Base-by-base conservation (phyloP, 1,140 invertebrate genomes). In the Drosophila bifasciata region DNA sequence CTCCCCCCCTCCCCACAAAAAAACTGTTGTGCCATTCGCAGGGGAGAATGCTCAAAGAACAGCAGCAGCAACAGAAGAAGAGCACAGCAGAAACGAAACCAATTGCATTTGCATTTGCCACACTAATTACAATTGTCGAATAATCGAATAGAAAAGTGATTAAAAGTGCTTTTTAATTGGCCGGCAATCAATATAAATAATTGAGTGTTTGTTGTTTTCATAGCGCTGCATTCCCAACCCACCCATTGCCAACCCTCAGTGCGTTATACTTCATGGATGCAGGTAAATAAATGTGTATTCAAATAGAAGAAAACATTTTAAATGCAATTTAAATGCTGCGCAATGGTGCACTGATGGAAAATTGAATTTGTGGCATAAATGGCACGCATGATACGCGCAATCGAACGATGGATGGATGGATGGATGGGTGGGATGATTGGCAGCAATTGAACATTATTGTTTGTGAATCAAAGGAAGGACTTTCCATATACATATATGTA, bases 231-330 rank as follows among this genome's bases (percentile, higher is more conserved):
- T 66, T 16, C 13, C 11, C 36, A 19, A 43, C 19, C 40, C 19
- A 13, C 28, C 0, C 11, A 11, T 0, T 0, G 3, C 32, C 32
- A 13, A 16, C 16, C n/a, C 21, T 21, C 61, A 15, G 19, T 62
- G 64, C 59, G 56, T 45, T 49, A 52, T 62, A 77, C 68, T 85
- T 85, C 74, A 85, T 88, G 81, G 78, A 85, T 81, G 83, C 83
- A 85, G 81, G 83, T 85, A 86, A 85, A 86, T 68, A 48, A 43
- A 63, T 32, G 41, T 69, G 11, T 13, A 13, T 11, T 36, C 32
- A 50, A 55, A 53, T 46, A 15, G 32, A 59, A 21, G 39, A 13
- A 40, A 50, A 46, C 15, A 60, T 59, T 72, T 67, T 40, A 46
- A 78, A 78, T 68, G 36, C 32, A 16, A 62, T 66, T 66, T 64